Evolutionary conservation across 2,888 invertebrate species (phyloP), one percentile per base, ranked within the genome.

Genomic region (Cerastis leucographa): DNA sequence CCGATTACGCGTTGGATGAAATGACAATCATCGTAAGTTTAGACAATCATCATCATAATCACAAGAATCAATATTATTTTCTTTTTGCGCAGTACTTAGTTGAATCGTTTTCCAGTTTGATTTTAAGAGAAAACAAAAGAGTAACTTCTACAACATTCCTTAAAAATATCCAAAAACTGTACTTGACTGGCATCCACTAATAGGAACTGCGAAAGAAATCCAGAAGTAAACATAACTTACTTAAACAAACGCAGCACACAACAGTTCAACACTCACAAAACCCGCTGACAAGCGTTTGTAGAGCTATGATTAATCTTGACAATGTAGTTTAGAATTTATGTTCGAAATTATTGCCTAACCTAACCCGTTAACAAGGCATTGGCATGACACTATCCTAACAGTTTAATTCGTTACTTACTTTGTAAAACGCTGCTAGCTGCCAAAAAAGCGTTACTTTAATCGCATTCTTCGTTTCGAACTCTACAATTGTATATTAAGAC

Each of bases 1-100:
- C 93, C 75, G 92, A 95, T 87, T 91, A 89, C 89, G 85, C 91
- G 87, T 83, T 88, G 85, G 90, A 92, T 89, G 93, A 87, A 88
- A 81, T 89, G 79, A 78, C 83, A 68, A 71, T 87, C 74, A 82
- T 89, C 78, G 93, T 93, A 91, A 93, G 93, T 93, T 88, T 73
- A 71, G 29, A 85, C 85, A 71, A 80, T 73, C 81, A 73, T 54
- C 29, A 56, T 49, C 11, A 56, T 29, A 49, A 42, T 42, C 56
- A 35, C 22, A 22, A 78, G 14, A 22, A 17, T 11, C 14, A 17
- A 0, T 59, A 22, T 7, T 51, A 0, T 22, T 65, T 54, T 44
- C n/a, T 4, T 44, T 40, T 25, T 8, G 5, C 25, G 7, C 3
- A 1, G 17, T 25, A n/a, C n/a, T n/a, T n/a, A 25, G 49, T 11